Evolutionary conservation across 2,113 vertebrate genomes (phyloP).

Genomic region (human): DNA sequence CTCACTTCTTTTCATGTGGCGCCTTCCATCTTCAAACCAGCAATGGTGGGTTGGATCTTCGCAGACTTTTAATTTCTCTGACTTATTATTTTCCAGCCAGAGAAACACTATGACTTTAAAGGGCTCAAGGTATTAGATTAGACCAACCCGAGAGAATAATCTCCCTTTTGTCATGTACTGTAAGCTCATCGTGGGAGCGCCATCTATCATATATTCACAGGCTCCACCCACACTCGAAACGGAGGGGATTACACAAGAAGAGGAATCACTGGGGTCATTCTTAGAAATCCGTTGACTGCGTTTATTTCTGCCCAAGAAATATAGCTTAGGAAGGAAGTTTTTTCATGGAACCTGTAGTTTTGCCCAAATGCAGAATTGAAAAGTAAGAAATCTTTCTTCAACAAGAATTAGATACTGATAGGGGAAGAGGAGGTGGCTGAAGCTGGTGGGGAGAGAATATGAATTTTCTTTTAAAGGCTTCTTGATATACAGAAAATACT

Average conservation of each 20-base stretch:
- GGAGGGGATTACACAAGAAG: not conserved
- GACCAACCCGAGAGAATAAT: not conserved
- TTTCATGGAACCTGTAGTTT: not conserved
- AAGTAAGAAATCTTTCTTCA: constrained; percentile 14
- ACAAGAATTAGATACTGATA: not conserved
- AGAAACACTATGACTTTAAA: not conserved
- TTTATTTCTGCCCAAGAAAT: not conserved
- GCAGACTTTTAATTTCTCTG: not conserved
- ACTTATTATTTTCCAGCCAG: not conserved
- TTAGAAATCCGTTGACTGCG: not conserved
- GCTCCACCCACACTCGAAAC: not conserved
- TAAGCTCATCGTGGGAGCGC: not conserved
- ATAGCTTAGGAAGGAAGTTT: not conserved
- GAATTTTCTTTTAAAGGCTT: constrained; percentile 31
- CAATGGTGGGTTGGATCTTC: not conserved
- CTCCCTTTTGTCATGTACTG: not conserved
- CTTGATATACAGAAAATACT: not conserved
- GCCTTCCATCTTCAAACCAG: not conserved
- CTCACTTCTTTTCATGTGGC: not conserved
- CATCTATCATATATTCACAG: not conserved
- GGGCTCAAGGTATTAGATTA: not conserved
- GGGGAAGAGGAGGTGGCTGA: not conserved
- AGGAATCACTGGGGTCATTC: not conserved
- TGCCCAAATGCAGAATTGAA: not conserved
- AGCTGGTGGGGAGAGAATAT: not conserved